Evolutionary conservation across 2,113 vertebrate genomes (phyloP), one percentile per base, ranked within the genome.

Genomic region (Mungos mungo): DNA sequence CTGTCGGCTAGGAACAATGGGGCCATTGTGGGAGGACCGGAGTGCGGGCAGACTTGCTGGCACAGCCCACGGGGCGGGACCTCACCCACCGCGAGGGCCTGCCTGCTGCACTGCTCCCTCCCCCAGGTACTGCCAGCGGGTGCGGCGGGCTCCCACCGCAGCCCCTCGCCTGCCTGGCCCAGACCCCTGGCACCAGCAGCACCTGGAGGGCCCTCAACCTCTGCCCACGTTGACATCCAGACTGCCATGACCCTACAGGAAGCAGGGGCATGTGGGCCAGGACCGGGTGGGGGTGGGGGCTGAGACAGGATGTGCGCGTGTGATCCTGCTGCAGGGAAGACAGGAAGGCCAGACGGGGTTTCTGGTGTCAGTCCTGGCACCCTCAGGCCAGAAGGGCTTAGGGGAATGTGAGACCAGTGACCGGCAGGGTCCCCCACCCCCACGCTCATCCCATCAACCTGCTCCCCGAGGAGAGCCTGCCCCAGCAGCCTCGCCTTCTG

Each of bases 1-100:
- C 95, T 93, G 96, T 92, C 84, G 98, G 97, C 96, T n/a, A 9
- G 96, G 95, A 98, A 99, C 98, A 99, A 99, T 98, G 96, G 95
- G 91, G 84, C 98, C 97, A 98, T 98, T 99, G 98, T 98, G 95
- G 98, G 96, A 98, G 88, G 95, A 97, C 74, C 4, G 92, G 98
- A 98, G 98, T 98, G 96, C 74, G 90, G 98, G 98, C 98, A 98
- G 98, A 95, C 98, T 97, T 97, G 95, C 97, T 54, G 95, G 97
- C 93, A 97, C 97, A 87, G 98, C 96, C 97, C 93, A 76, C 29
- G 80, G 97, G 98, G 96, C 69, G 27, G 92, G 41, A 52, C 95
- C 97, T 97, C 90, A 72, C 96, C 97, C 96, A 88, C 2, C 2
- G 5, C 19, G 3, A 14, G 74, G 21, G 90, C 95, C 65, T n/a